Conservation (phyloP, 2,113 vertebrate species). For the Aegithalos caudatus region DNA sequence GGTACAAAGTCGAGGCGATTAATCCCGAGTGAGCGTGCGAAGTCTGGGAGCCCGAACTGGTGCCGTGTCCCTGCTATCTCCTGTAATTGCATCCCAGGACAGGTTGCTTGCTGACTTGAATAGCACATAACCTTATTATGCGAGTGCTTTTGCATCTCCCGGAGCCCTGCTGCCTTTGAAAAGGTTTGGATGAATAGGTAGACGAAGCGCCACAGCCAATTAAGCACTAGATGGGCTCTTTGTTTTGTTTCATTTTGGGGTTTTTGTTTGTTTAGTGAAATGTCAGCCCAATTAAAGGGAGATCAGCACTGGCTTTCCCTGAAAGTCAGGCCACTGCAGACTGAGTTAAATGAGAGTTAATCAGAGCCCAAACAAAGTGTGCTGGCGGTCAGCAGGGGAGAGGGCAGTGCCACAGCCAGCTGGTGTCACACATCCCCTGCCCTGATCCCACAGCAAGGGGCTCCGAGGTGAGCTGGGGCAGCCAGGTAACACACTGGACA, state of each 20-base stretch:
- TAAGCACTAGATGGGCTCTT: conserved; percentile 57
- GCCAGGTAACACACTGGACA: background rate
- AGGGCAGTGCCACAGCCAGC: background rate
- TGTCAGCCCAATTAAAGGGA: conserved; percentile 73
- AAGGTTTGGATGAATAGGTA: conserved; percentile 31
- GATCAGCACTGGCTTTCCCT: background rate
- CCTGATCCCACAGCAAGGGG: rapidly evolving
- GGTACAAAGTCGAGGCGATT: conserved; percentile 43
- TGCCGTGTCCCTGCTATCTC: background rate
- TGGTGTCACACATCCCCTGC: rapidly evolving
- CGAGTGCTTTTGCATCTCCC: background rate
- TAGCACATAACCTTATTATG: conserved; percentile 60
- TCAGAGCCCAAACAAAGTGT: background rate
- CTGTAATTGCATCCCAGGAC: conserved; percentile 39
- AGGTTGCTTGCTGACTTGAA: background rate
- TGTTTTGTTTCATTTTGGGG: conserved; percentile 63
- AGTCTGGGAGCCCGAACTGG: background rate
- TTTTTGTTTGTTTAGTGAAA: conserved; percentile 74
- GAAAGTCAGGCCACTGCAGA: background rate
- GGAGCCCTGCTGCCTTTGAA: conserved; percentile 32
- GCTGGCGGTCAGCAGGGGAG: background rate
- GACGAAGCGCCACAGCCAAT: conserved; percentile 45
- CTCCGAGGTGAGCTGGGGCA: rapidly evolving
- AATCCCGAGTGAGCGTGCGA: background rate
- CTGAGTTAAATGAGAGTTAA: background rate